Evolutionary conservation across 2,797 vertebrate species (phyloP), one percentile per base, ranked within the genome.

Genomic region (Strix occidentalis): DNA sequence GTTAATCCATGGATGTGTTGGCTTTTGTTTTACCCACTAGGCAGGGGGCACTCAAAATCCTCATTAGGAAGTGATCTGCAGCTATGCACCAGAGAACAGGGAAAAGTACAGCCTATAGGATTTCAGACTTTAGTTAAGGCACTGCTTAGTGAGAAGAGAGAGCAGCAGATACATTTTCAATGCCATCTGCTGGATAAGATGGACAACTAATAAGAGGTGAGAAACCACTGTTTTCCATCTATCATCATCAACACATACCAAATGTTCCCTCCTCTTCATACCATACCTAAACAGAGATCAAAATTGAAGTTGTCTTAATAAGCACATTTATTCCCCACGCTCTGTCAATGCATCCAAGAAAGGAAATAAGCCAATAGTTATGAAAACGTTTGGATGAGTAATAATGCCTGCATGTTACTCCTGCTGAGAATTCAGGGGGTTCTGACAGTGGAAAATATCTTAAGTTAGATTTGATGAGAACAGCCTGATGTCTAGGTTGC

Each of bases 121-220:
- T 68, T 78, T 46, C 28, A 35, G 26, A 91, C 80, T 94, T 74
- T 45, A 89, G 41, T 19, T 79, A 66, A 84, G 53, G 57, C 64
- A 82, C 15, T 48, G 60, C 41, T 90, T 54, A 78, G 57, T n/a
- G 89, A 83, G 66, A 64, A 91, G 71, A 92, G 54, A 76, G 39
- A 35, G 25, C 39, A 65, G 61, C 37, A 93, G 37, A 64, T 71
- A 93, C 39, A 89, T 96, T 94, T 95, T 94, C 82, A 97, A 95
- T 95, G 85, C 90, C 90, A 92, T 89, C 89, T 96, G 79, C 93
- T 93, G 84, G 74, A 54, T 92, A 90, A 85, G 71, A 76, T 33
- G 45, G 87, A 92, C 69, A 90, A 85, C 57, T 69, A 80, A 20
- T 35, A 74, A 74, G 79, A 76, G 60, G 41, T 50, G 50, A 72